phyloP scores from a whole-genome alignment of 2,888 invertebrate species.

The Drosophila recens region DNA sequence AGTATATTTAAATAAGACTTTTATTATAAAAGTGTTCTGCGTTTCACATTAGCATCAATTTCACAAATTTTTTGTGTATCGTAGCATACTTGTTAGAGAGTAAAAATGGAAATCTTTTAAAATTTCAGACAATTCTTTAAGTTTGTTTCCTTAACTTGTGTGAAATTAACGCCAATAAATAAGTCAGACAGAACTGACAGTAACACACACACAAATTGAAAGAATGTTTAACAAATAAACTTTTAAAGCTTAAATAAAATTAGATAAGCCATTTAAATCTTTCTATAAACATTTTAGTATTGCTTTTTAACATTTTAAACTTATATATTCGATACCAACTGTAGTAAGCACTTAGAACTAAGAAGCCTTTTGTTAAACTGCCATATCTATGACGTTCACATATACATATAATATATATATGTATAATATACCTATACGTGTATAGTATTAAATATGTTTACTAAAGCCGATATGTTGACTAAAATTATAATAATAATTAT shows the following conservation, averaged over 20 bases:
- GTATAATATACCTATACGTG: slow-evolving; percentile 7
- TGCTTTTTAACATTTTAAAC: slow-evolving; percentile 41
- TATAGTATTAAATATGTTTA: slow-evolving; percentile 36
- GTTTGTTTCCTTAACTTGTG: not conserved
- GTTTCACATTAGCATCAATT: not conserved
- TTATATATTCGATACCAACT: slow-evolving; percentile 47
- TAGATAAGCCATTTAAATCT: slow-evolving; percentile 10
- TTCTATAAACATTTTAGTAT: slow-evolving; percentile 36
- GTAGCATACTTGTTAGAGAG: not conserved
- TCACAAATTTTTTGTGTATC: not conserved
- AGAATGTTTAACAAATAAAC: not conserved
- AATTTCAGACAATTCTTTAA: not conserved
- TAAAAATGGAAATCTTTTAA: not conserved
- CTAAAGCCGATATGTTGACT: slow-evolving; percentile 66
- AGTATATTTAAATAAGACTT: not conserved
- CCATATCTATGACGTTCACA: slow-evolving; percentile 48
- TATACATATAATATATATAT: slow-evolving; percentile 26
- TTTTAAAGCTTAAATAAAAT: not conserved
- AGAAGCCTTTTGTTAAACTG: slow-evolving; percentile 65
- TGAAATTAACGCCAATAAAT: not conserved
- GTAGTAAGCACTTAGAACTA: slow-evolving; percentile 46
- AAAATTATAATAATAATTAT: slow-evolving; percentile 53
- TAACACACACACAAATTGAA: slow-evolving; percentile 1
- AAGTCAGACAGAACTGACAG: not conserved
- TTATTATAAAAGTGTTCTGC: not conserved